A percentile compares a stretch with the other conserved stretches of the same genome.
phyloP scores from a whole-genome alignment of 2,113 vertebrate genomes.

The Hypanus sabinus region DNA sequence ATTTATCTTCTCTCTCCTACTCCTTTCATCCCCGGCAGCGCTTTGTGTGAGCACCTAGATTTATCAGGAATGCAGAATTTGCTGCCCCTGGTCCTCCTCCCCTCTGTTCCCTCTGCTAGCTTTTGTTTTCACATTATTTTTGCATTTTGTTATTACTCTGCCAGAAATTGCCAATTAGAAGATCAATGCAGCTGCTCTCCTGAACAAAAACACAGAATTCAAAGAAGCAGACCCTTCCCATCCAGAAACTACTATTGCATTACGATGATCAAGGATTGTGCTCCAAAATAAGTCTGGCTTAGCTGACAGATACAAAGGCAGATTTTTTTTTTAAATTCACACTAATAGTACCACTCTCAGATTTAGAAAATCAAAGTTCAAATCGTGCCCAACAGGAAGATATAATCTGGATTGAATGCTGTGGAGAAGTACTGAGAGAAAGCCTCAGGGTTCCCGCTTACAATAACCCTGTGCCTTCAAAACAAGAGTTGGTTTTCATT shows the following conservation, averaged over 20 bases:
- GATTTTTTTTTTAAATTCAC: no score
- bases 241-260: background rate
- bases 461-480: background rate
- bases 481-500: background rate
- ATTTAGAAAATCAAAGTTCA: background rate
- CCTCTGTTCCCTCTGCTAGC: background rate
- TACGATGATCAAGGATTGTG: background rate
- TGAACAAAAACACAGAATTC: background rate
- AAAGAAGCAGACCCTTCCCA: background rate
- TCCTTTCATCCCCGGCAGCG: background rate
- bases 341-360: background rate
- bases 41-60: background rate
- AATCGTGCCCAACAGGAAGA: background rate
- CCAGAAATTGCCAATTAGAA: background rate
- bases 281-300: background rate
- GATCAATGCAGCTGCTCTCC: background rate
- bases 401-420: background rate
- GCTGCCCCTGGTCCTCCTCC: background rate
- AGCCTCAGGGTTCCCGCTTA: background rate
- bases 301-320: background rate
- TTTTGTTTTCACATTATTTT: background rate
- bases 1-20: background rate
- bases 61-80: background rate
- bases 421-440: background rate
- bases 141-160: background rate